These are phyloP conservation scores for Prietella phreatophila DNA, from an alignment of 2,113 vertebrate genomes.

Conservation along the genomic window DNA sequence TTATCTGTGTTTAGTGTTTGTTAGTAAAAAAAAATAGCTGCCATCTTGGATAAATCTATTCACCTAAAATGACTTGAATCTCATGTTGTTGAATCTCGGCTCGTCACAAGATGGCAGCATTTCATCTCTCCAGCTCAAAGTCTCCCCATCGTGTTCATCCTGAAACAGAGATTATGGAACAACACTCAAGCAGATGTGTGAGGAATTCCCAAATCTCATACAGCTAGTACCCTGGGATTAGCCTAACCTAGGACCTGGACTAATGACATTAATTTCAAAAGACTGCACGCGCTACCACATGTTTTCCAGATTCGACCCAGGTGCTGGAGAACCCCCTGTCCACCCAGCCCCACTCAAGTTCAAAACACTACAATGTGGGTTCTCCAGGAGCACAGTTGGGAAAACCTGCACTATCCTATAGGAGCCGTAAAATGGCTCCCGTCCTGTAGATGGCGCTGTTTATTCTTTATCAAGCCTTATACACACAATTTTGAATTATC, in stretches of 20 bases:
- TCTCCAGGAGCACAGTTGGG: background rate
- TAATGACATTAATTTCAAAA: background rate
- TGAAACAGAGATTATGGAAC: background rate
- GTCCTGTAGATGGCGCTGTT: constrained; percentile 7
- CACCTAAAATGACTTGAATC: background rate
- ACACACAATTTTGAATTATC: background rate
- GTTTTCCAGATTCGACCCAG: background rate
- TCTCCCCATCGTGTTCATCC: background rate
- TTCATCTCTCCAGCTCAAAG: constrained; percentile 10
- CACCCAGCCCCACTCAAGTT: background rate
- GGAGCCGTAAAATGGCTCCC: background rate
- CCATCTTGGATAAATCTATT: background rate
- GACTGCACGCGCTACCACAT: background rate
- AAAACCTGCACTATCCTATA: too few species aligned
- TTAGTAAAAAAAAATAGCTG: background rate
- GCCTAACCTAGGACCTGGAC: too few species aligned
- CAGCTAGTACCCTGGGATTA: background rate
- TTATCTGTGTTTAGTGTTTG: background rate
- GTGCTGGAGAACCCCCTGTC: background rate
- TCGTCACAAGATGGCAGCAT: constrained; percentile 44
- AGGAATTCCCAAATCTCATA: background rate
- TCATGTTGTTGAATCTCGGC: background rate
- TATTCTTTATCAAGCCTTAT: background rate
- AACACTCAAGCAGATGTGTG: background rate
- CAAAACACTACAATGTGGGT: background rate